These are phyloP conservation scores for Plectrocnemia conspersa DNA, from an alignment of 1,140 invertebrate genomes.

Conservation along the genomic window DNA sequence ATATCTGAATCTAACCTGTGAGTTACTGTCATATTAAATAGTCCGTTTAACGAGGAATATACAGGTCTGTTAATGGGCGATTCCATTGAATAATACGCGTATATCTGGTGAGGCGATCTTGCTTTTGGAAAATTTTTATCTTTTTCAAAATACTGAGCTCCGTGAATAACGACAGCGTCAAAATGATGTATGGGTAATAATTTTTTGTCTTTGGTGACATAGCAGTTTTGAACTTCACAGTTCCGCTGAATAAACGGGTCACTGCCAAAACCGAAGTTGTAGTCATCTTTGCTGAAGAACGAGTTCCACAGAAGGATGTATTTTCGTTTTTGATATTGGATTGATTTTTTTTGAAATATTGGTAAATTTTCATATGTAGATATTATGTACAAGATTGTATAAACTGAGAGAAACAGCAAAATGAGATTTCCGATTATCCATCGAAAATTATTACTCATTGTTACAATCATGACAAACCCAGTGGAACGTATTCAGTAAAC, in stretches of 20 bases:
- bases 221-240: constrained; percentile 21
- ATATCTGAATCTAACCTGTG: constrained; percentile 63
- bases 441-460: no score
- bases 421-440: no score
- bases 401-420: no score
- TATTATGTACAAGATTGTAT: no score
- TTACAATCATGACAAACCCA: no score
- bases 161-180: constrained; percentile 45
- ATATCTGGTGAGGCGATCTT: constrained; percentile 28
- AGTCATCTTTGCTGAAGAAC: constrained; percentile 22
- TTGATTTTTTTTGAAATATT: no score
- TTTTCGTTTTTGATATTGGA: constrained; percentile 3
- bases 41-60: constrained; percentile 34
- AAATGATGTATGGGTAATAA: constrained; percentile 35
- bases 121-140: constrained; percentile 24
- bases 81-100: constrained; percentile 25
- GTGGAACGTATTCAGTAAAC: no score
- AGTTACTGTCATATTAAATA: constrained; percentile 56
- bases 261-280: constrained; percentile 11
- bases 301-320: constrained; percentile 26
- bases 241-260: constrained; percentile 4
- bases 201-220: constrained; percentile 9
- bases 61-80: constrained; percentile 39
- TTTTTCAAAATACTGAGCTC: constrained; percentile 35
- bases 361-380: no score